Percentiles rank a stretch among this genome's conserved stretches.
Evolutionary conservation across 30 jellyfish, hydroid and myxozoan species (phyloP).

Genomic region (Pelagia noctiluca): DNA sequence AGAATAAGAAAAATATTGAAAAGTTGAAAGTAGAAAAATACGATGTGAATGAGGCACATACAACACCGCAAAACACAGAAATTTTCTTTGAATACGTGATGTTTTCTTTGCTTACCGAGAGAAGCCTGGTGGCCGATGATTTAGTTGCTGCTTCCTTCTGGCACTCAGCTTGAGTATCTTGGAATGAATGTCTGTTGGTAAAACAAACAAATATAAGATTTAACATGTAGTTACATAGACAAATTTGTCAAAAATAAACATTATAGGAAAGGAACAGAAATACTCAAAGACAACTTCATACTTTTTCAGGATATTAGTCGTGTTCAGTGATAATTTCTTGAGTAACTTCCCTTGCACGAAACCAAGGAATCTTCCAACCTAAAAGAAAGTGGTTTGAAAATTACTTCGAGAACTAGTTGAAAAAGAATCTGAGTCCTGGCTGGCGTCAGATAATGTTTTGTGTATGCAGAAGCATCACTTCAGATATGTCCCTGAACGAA

Average conservation of each 20-base stretch:
- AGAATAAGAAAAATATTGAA: no score
- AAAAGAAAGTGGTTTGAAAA: not conserved
- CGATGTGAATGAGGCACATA: slow-evolving; percentile 47
- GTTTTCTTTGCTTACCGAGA: slow-evolving; percentile 15
- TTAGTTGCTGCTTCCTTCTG: slow-evolving; percentile 16
- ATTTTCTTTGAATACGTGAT: no score
- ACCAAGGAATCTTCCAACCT: slow-evolving; percentile 75
- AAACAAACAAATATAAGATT: not conserved
- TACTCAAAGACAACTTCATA: no score
- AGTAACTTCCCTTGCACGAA: slow-evolving; percentile 68
- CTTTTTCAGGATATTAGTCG: not conserved
- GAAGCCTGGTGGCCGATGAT: slow-evolving; percentile 52
- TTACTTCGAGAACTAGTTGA: no score
- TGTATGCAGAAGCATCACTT: no score
- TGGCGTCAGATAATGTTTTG: no score
- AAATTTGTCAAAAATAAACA: not conserved
- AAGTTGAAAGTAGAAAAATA: slow-evolving; percentile 34
- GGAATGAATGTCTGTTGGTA: slow-evolving; percentile 13
- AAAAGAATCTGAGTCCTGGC: no score
- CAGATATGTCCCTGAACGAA: no score
- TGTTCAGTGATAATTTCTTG: slow-evolving; percentile 31
- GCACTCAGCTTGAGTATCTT: slow-evolving; percentile 83
- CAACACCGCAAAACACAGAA: no score
- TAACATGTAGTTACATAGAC: not conserved
- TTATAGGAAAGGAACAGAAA: no score